Conservation (phyloP, 1,140 invertebrate genomes). For the Heliconius congener region DNA sequence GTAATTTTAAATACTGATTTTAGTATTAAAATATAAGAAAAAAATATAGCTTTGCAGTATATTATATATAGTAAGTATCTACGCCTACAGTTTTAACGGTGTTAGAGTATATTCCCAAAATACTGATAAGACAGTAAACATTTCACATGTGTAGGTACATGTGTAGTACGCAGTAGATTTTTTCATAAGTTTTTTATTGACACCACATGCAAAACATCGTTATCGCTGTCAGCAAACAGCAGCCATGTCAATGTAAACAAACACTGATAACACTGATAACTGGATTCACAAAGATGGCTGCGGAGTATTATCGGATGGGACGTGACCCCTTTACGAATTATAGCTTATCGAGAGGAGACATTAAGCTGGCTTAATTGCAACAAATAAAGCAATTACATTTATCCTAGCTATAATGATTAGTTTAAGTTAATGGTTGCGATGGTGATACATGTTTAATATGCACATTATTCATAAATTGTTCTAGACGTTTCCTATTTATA, state of each 20-base stretch:
- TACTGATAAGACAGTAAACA: neutral
- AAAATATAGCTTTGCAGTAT: slow-evolving; percentile 1
- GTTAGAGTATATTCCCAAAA: neutral
- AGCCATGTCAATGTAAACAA: slow-evolving; percentile 56
- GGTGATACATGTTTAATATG: neutral
- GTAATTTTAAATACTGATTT: neutral
- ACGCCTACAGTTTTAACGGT: too few species aligned
- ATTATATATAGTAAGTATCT: too few species aligned
- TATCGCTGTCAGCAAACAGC: slow-evolving; percentile 48
- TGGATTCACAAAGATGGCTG: slow-evolving; percentile 56
- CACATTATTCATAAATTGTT: neutral
- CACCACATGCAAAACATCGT: slow-evolving; percentile 49
- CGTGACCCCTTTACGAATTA: slow-evolving; percentile 52
- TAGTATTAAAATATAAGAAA: neutral
- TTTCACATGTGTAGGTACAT: neutral
- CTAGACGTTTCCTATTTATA: neutral
- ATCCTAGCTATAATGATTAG: neutral
- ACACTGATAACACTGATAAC: slow-evolving; percentile 52
- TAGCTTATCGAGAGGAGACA: slow-evolving; percentile 34
- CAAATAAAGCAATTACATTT: neutral
- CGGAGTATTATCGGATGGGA: slow-evolving; percentile 52
- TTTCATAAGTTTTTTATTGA: slow-evolving; percentile 33
- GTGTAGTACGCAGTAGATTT: slow-evolving; percentile 25
- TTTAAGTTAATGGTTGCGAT: neutral
- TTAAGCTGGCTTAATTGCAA: neutral